Evolutionary conservation across 2,888 invertebrate genomes (phyloP).

Genomic region (Luperina testacea): DNA sequence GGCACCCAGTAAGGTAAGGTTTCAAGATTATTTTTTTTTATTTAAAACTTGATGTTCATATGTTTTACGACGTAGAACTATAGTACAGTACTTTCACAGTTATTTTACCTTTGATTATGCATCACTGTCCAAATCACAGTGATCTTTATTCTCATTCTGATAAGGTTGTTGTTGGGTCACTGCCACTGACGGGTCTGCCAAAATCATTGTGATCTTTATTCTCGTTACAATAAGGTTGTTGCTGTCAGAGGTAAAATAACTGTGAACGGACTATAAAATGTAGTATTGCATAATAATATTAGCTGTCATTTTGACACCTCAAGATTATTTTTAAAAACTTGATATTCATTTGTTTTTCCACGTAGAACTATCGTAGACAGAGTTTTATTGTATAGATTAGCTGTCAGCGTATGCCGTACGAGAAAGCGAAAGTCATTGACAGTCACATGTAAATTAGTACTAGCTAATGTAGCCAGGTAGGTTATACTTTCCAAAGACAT

Average conservation of each 20-base stretch:
- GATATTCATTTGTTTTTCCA: background rate
- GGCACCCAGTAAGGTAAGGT: slow-evolving; percentile 93
- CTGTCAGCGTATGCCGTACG: background rate
- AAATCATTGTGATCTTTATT: too few species aligned
- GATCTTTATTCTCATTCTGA: background rate
- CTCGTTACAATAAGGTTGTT: too few species aligned
- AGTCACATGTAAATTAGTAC: background rate
- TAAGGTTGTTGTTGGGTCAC: too few species aligned
- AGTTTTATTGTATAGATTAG: background rate
- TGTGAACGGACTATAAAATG: too few species aligned
- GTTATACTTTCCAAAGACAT: background rate
- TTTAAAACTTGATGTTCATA: background rate
- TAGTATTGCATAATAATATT: too few species aligned
- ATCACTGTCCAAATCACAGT: too few species aligned
- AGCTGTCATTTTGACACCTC: background rate
- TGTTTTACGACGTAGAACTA: background rate
- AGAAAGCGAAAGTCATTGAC: background rate
- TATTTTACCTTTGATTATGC: background rate
- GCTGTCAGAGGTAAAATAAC: too few species aligned
- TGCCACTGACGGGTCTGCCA: too few species aligned
- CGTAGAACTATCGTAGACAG: background rate
- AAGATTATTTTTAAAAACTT: background rate
- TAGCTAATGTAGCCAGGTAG: background rate
- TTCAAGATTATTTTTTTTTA: background rate
- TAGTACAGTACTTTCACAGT: background rate